Conservation (phyloP, 2,113 vertebrate species). For the Sturnira hondurensis region DNA sequence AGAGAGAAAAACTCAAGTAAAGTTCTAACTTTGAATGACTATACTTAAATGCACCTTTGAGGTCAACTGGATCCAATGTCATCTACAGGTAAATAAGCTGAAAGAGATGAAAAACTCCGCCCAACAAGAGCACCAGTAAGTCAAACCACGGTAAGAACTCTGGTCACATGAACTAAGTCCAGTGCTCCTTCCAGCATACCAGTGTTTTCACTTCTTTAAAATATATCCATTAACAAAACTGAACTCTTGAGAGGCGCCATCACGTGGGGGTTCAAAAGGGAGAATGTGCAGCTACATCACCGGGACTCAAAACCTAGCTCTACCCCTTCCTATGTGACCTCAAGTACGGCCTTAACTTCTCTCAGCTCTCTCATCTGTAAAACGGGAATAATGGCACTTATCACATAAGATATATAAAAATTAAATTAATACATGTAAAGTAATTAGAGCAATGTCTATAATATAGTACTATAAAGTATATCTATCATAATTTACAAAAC, state of each 20-base stretch:
- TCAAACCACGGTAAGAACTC: background rate
- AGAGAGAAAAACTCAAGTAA: background rate
- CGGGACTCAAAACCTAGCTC: background rate
- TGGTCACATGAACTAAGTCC: background rate
- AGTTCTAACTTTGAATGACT: background rate
- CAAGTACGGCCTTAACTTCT: background rate
- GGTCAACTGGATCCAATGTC: background rate
- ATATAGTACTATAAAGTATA: background rate
- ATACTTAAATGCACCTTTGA: background rate
- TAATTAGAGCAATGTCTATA: background rate
- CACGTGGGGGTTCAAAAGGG: background rate
- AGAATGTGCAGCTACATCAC: background rate
- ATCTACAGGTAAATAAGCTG: background rate
- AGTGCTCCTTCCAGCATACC: background rate
- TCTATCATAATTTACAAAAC: background rate
- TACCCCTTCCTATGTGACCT: background rate
- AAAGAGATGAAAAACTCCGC: background rate
- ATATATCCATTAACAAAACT: background rate
- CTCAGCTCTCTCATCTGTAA: conserved; percentile 14
- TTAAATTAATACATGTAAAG: background rate
- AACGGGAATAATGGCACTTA: background rate
- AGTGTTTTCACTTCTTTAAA: background rate
- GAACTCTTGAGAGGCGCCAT: background rate
- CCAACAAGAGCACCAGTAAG: background rate
- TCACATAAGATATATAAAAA: background rate